Conservation (phyloP, 2,797 vertebrate species). For the Taeniopygia guttata region DNA sequence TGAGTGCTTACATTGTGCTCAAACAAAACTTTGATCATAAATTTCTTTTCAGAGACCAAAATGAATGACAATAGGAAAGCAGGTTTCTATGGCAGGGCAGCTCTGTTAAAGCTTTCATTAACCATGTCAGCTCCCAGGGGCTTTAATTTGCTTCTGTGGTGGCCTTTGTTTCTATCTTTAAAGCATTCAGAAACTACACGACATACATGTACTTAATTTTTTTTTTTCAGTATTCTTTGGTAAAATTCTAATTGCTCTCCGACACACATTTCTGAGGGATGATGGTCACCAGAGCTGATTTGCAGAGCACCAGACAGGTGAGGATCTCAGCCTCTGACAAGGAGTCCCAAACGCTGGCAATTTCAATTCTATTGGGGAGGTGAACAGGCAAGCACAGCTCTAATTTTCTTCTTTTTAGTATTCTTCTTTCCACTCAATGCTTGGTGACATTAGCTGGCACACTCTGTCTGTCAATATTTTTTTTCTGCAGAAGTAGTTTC, state of each 20-base stretch:
- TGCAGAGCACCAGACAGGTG: constrained; percentile 17
- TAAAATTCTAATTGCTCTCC: constrained; percentile 21
- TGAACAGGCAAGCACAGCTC: background rate
- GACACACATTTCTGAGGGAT: background rate
- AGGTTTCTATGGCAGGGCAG: constrained; percentile 53
- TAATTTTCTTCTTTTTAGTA: background rate
- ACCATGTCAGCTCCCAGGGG: constrained; percentile 58
- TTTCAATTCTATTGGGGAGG: background rate
- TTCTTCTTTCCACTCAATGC: background rate
- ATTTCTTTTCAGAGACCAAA: constrained; percentile 55
- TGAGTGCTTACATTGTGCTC: background rate
- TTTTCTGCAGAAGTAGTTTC: background rate
- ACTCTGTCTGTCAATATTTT: background rate
- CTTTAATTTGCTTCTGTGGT: constrained; percentile 63
- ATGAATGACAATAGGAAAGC: constrained; percentile 56
- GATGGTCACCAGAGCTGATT: background rate
- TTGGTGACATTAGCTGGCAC: constrained; percentile 2
- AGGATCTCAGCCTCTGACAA: background rate
- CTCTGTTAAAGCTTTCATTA: constrained; percentile 63
- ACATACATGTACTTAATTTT: background rate
- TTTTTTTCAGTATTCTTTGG: constrained; percentile 2
- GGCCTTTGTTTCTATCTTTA: constrained; percentile 61
- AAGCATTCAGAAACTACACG: constrained; percentile 41
- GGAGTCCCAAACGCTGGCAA: background rate
- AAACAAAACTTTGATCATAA: constrained; percentile 60